phyloP scores from a whole-genome alignment of 2,888 invertebrate genomes.

The Drosophila cyrtoloma region DNA sequence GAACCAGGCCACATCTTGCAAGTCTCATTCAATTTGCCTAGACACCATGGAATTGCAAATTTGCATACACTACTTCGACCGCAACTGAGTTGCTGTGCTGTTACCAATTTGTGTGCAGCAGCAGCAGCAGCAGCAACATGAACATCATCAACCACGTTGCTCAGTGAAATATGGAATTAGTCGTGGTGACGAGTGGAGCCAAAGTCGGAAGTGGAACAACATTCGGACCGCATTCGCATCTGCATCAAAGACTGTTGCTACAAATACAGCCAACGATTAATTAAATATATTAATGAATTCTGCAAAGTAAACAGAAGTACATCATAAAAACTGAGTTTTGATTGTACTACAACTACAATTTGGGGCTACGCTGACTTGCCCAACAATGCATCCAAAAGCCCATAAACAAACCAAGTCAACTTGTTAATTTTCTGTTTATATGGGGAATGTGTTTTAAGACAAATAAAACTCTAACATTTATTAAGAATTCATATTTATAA shows the following conservation, averaged over 20 bases:
- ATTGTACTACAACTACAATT: background rate
- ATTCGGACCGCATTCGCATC: conserved; percentile 5
- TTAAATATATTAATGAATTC: conserved; percentile 12
- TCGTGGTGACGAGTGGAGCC: background rate
- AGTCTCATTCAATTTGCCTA: conserved; percentile 1
- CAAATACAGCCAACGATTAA: conserved; percentile 4
- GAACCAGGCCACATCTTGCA: conserved; percentile 1
- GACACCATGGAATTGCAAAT: conserved; percentile 1
- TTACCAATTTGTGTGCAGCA: conserved; percentile 11
- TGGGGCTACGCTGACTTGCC: background rate
- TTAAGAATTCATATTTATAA: background rate
- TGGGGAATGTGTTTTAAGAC: background rate
- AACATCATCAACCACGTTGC: background rate
- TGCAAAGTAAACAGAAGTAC: background rate
- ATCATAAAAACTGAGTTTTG: background rate
- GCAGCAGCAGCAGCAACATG: background rate
- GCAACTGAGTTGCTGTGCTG: background rate
- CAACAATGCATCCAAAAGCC: background rate
- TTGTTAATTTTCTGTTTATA: background rate
- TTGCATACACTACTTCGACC: background rate
- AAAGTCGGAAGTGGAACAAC: background rate
- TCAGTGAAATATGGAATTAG: background rate
- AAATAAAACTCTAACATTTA: background rate
- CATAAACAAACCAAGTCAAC: background rate
- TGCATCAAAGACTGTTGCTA: background rate